phyloP scores from a whole-genome alignment of 2,113 vertebrate species.

The Phalacrocorax carbo region DNA sequence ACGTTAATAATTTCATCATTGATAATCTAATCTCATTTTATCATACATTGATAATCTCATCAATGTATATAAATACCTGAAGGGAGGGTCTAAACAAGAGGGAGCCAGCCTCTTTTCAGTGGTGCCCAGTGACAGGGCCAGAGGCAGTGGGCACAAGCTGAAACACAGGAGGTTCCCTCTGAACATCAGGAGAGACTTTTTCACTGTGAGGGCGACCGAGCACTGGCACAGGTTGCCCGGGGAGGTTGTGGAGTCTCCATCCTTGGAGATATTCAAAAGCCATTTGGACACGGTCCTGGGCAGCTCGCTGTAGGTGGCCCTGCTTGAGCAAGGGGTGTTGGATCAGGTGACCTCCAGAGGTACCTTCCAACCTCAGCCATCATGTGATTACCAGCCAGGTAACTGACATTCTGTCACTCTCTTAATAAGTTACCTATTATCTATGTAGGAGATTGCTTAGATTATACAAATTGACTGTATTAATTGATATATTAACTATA shows the following conservation, averaged over 20 bases:
- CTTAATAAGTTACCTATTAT: neutral
- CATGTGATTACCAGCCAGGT: neutral
- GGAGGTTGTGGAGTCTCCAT: neutral
- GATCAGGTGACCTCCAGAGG: neutral
- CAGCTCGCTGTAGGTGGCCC: neutral
- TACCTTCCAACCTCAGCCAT: neutral
- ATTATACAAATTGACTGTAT: neutral
- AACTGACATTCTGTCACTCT: neutral
- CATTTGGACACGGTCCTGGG: rapidly evolving
- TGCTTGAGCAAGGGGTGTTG: neutral
- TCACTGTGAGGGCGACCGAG: neutral
- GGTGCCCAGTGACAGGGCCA: neutral
- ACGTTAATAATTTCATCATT: neutral
- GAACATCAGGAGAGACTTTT: neutral
- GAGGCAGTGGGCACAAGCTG: neutral
- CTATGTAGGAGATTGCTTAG: neutral
- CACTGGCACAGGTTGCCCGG: neutral
- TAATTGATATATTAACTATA: neutral
- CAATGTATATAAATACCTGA: neutral
- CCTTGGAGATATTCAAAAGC: neutral
- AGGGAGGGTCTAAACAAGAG: neutral
- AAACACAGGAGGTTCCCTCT: neutral
- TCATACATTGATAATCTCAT: neutral
- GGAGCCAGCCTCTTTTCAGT: neutral
- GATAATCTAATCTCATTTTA: neutral